A percentile compares a stretch with the other conserved stretches of the same genome.
Conservation (phyloP, 2,797 vertebrate genomes). For the Hyperoplus immaculatus region DNA sequence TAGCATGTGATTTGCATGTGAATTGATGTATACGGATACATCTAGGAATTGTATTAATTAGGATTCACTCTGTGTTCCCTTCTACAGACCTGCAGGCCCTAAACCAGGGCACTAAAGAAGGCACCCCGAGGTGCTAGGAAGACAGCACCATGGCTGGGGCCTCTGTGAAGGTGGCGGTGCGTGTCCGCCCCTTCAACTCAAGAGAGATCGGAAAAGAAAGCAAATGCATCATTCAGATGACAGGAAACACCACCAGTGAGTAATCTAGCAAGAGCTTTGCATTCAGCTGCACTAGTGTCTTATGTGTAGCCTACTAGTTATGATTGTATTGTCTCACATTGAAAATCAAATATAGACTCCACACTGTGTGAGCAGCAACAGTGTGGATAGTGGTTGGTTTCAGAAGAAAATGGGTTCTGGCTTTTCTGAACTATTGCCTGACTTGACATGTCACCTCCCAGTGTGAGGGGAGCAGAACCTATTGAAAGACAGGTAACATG, state of each 20-base stretch:
- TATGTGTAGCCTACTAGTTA: background rate
- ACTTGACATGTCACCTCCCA: slow-evolving; percentile 33
- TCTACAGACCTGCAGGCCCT: slow-evolving; percentile 54
- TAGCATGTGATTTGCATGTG: background rate
- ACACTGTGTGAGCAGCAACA: background rate
- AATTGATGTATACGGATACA: background rate
- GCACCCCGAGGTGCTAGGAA: slow-evolving; percentile 65
- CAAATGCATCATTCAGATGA: slow-evolving; percentile 99
- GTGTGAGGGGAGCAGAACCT: background rate
- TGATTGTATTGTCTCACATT: background rate
- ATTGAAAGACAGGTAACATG: slow-evolving; percentile 11
- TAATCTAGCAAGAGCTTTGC: slow-evolving; percentile 45
- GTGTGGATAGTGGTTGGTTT: background rate
- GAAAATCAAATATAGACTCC: background rate
- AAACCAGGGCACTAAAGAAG: slow-evolving; percentile 44
- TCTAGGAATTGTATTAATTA: background rate
- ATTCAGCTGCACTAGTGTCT: background rate
- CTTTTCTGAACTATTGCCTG: slow-evolving; percentile 1
- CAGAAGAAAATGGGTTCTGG: background rate
- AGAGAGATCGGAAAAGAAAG: slow-evolving; percentile 94
- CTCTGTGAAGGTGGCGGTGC: slow-evolving; percentile 98
- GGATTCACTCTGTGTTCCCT: slow-evolving; percentile 37
- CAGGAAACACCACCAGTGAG: slow-evolving; percentile 98
- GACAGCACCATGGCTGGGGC: slow-evolving; percentile 93
- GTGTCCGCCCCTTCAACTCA: slow-evolving; percentile 98